phyloP scores from a whole-genome alignment of 1,140 invertebrate genomes.

The Micrasema longulum region DNA sequence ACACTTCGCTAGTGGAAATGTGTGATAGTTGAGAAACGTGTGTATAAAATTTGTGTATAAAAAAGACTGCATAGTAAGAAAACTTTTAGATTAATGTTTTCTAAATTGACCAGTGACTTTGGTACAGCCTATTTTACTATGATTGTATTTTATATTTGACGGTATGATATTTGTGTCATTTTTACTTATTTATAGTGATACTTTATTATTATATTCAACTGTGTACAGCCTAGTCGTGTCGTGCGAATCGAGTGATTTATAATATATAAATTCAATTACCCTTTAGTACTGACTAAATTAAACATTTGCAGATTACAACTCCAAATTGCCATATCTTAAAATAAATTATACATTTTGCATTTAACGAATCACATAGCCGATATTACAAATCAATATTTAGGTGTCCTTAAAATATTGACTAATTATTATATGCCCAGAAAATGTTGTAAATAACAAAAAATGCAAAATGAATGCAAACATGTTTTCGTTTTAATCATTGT shows the following conservation, averaged over 20 bases:
- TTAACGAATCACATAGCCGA: constrained; percentile 17
- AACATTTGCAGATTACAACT: constrained; percentile 39
- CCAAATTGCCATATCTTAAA: constrained; percentile 40
- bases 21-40: constrained; percentile 45
- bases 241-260: constrained; percentile 43
- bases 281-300: constrained; percentile 48
- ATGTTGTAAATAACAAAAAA: constrained; percentile 20
- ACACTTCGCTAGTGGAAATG: constrained; percentile 48
- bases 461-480: constrained; percentile 3
- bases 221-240: constrained; percentile 54
- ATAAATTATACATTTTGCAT: constrained; percentile 24
- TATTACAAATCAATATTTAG: constrained; percentile 16
- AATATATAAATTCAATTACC: constrained; percentile 47
- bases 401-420: constrained; percentile 13
- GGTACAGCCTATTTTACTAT: constrained; percentile 47
- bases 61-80: constrained; percentile 51
- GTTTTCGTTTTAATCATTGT: constrained; percentile 25
- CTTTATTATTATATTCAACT: constrained; percentile 34
- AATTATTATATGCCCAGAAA: constrained; percentile 6
- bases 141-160: constrained; percentile 36
- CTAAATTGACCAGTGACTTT: constrained; percentile 52
- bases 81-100: constrained; percentile 46
- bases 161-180: constrained; percentile 28
- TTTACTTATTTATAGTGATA: constrained; percentile 27
- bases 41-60: constrained; percentile 48